These are phyloP conservation scores for Adineta ricciae DNA, from an alignment of 2,888 invertebrate species.

Conservation along the genomic window DNA sequence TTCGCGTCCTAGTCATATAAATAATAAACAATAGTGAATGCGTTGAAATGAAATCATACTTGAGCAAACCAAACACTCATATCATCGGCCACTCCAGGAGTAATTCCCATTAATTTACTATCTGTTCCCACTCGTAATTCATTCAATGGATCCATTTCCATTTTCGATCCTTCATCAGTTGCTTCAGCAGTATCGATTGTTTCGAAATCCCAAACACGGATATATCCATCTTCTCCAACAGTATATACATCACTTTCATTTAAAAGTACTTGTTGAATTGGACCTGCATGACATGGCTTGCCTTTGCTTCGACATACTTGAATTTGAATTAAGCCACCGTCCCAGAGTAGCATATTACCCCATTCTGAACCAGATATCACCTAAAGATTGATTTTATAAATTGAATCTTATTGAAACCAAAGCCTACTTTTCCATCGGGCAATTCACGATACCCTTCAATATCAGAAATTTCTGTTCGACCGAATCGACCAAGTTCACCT, in stretches of 20 bases:
- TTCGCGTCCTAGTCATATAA: conserved; percentile 62
- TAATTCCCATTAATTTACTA: conserved; percentile 55
- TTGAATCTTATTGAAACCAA: too few relatives aligned
- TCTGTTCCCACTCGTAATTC: conserved; percentile 60
- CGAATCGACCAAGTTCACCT: conserved; percentile 74
- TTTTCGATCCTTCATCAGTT: conserved; percentile 65
- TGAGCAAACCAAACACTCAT: conserved; percentile 61
- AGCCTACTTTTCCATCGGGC: conserved; percentile 70
- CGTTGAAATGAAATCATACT: conserved; percentile 51
- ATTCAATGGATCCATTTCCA: conserved; percentile 75
- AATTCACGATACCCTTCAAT: conserved; percentile 72
- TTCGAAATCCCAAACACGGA: conserved; percentile 73
- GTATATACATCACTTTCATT: conserved; percentile 56
- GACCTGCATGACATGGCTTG: conserved; percentile 65
- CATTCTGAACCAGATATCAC: conserved; percentile 74
- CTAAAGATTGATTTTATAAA: conserved; percentile 45
- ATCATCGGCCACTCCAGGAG: conserved; percentile 50
- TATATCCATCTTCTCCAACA: conserved; percentile 52
- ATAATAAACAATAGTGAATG: background rate
- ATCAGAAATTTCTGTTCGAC: conserved; percentile 80
- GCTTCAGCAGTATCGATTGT: conserved; percentile 77
- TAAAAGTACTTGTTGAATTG: conserved; percentile 61
- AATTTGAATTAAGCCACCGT: conserved; percentile 73
- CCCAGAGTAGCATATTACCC: conserved; percentile 85
- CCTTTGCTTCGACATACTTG: conserved; percentile 64